Conservation (phyloP, 2,113 vertebrate genomes). For the Craseonycteris thonglongyai region DNA sequence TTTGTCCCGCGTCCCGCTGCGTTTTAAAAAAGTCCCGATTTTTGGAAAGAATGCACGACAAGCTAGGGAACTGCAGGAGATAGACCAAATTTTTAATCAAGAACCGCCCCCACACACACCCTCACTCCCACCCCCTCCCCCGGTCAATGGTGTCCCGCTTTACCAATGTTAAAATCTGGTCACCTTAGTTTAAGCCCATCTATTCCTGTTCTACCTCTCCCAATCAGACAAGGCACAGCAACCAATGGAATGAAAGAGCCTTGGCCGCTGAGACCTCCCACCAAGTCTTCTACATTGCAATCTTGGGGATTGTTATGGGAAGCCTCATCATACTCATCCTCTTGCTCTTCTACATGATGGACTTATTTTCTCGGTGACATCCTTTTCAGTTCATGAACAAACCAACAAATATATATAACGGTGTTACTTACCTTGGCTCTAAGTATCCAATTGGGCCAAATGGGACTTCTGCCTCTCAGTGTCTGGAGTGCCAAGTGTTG, state of each 20-base stretch:
- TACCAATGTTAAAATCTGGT: no score
- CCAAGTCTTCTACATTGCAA: background rate
- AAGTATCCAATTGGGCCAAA: background rate
- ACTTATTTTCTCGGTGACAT: conserved; percentile 11
- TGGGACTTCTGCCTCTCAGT: background rate
- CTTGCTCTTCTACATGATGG: background rate
- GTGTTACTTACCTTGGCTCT: background rate
- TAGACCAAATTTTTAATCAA: no score
- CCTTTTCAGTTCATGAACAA: background rate
- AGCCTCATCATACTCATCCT: background rate
- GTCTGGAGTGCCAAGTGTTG: background rate
- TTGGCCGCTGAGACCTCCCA: background rate
- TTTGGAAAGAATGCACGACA: no score
- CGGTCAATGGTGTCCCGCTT: no score
- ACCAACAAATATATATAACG: background rate
- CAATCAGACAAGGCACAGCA: conserved; percentile 17
- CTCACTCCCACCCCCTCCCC: no score
- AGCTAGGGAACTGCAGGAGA: no score
- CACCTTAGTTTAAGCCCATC: background rate
- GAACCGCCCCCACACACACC: no score
- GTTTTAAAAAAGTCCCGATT: no score
- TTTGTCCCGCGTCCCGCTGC: no score
- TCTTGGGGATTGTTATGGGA: background rate
- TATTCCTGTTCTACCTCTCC: background rate
- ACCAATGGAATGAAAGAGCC: background rate